phyloP scores from a whole-genome alignment of 2,797 vertebrate genomes.

The Cuniculus paca region DNA sequence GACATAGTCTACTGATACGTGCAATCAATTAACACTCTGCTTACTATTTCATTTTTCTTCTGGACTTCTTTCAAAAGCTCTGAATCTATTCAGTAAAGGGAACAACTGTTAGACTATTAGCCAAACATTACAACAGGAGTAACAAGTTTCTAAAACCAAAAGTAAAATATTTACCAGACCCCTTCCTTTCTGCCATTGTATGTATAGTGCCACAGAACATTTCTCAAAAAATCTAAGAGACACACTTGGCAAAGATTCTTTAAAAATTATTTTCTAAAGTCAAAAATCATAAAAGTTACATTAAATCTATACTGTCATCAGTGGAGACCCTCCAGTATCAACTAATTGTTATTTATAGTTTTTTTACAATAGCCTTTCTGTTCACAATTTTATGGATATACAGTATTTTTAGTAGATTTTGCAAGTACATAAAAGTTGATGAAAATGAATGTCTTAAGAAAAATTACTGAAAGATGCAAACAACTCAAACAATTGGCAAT shows the following conservation, averaged over 20 bases:
- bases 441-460: neutral
- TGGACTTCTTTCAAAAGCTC: slow-evolving; percentile 58
- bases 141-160: slow-evolving; percentile 38
- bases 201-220: neutral
- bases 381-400: neutral
- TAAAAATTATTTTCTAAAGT: slow-evolving; percentile 49
- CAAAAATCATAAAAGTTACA: slow-evolving; percentile 9
- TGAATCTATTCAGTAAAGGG: slow-evolving; percentile 50
- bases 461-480: neutral
- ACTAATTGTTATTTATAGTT: slow-evolving; percentile 51
- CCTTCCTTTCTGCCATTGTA: neutral
- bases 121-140: slow-evolving; percentile 41
- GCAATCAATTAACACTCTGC: slow-evolving; percentile 67
- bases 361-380: neutral
- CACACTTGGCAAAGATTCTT: neutral
- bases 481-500: neutral
- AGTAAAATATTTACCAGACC: slow-evolving; percentile 23
- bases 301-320: neutral
- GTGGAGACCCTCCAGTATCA: neutral
- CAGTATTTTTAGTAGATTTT: slow-evolving; percentile 4
- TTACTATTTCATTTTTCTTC: slow-evolving; percentile 59
- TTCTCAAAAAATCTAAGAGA: neutral
- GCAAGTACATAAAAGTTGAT: neutral
- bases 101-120: slow-evolving; percentile 31
- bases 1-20: slow-evolving; percentile 49